Percentiles rank a stretch among this genome's conserved stretches.
Conservation (phyloP, 2,797 vertebrate species). For the Crenichthys baileyi region DNA sequence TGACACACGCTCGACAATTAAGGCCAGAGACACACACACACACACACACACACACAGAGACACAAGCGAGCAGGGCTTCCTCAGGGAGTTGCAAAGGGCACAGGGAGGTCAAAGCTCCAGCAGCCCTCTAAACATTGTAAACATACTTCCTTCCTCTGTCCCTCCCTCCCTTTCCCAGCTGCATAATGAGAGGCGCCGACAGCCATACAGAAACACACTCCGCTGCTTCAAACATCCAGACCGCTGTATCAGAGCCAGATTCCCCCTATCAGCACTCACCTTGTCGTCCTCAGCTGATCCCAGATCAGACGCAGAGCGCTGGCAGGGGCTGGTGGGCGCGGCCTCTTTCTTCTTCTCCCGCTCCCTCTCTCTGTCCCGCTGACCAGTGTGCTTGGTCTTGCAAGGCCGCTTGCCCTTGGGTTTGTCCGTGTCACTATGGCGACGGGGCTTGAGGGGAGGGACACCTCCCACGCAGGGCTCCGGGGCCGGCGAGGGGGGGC, state of each 20-base stretch:
- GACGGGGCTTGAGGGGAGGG: conserved; percentile 85
- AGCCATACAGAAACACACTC: conserved; percentile 63
- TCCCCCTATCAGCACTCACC: conserved; percentile 61
- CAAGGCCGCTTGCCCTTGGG: conserved; percentile 98
- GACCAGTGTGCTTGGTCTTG: conserved; percentile 98
- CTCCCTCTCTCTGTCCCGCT: conserved; percentile 83
- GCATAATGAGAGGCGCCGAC: conserved; percentile 77
- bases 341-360: conserved; percentile 83
- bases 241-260: conserved; percentile 11
- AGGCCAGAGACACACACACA: conserved; percentile 59
- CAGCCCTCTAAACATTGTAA: conserved; percentile 79
- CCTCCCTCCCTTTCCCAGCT: conserved; percentile 58
- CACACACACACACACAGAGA: conserved; percentile 30
- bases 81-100: conserved; percentile 67
- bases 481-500: conserved; percentile 81
- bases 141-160: conserved; percentile 74
- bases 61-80: conserved; percentile 52
- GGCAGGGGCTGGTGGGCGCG: conserved; percentile 52
- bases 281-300: conserved; percentile 82
- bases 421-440: conserved; percentile 92
- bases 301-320: conserved; percentile 72
- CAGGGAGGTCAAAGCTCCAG: conserved; percentile 73
- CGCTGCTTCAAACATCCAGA: conserved; percentile 53
- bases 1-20: conserved; percentile 69
- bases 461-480: conserved; percentile 76